Conservation (phyloP, 2,888 invertebrate species). For the Drosophila affinis region DNA sequence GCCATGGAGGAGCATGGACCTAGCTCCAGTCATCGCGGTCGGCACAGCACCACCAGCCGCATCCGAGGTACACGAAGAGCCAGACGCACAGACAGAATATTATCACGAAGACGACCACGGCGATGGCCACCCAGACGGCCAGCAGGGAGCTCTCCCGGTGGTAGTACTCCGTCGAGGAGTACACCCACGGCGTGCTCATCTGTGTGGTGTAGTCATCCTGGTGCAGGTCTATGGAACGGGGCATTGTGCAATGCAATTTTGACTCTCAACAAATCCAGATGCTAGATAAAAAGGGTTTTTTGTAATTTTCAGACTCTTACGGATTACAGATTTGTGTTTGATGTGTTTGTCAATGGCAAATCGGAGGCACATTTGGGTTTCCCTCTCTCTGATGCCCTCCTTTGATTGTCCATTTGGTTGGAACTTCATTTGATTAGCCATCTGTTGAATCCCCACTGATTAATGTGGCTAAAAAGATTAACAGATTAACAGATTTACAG, state of each 20-base stretch:
- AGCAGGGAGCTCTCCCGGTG: not conserved
- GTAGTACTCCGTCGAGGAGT: not conserved
- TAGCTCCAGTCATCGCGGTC: constrained; percentile 20
- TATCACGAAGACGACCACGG: not conserved
- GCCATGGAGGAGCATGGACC: too few species aligned
- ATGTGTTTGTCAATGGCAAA: not conserved
- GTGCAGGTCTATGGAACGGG: not conserved
- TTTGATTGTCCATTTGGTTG: not conserved
- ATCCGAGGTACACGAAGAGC: not conserved
- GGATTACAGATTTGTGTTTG: too few species aligned
- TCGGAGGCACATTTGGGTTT: not conserved
- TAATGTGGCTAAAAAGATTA: constrained; percentile 46
- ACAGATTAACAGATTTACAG: too few species aligned
- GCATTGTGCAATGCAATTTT: not conserved
- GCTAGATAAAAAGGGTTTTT: not conserved
- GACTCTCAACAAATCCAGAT: not conserved
- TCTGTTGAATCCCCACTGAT: constrained; percentile 14
- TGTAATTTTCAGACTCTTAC: not conserved
- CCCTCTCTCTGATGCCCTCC: too few species aligned
- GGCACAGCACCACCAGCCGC: constrained; percentile 28
- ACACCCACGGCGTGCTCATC: not conserved
- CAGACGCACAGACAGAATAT: not conserved
- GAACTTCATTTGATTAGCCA: constrained; percentile 11
- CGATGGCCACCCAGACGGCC: not conserved
- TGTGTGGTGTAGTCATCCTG: rapidly evolving